A percentile compares a stretch with the other conserved stretches of the same genome.
Conservation (phyloP, 2,797 vertebrate species). For the Periparus ater region DNA sequence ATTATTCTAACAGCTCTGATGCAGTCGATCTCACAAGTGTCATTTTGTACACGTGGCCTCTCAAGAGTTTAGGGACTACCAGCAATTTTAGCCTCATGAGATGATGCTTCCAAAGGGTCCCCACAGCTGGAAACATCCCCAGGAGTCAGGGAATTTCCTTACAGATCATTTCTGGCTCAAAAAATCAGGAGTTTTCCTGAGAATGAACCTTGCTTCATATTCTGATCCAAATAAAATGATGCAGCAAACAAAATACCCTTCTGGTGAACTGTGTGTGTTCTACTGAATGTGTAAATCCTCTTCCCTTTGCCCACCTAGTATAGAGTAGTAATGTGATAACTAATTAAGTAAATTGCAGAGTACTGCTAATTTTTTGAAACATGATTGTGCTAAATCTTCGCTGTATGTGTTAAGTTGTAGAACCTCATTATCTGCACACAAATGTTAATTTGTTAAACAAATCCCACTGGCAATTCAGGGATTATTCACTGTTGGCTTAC, state of each 20-base stretch:
- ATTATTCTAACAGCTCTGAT: neutral
- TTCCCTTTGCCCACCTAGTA: neutral
- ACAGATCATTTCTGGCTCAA: neutral
- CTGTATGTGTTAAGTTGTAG: slow-evolving; percentile 58
- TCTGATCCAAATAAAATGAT: neutral
- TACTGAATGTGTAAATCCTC: neutral
- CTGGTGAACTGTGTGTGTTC: neutral
- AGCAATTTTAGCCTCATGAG: neutral
- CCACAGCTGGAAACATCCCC: neutral
- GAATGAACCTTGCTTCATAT: neutral
- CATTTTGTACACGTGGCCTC: accelerated
- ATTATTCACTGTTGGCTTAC: slow-evolving; percentile 77
- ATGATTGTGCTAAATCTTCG: slow-evolving; percentile 55
- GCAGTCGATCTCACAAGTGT: accelerated
- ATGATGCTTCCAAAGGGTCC: neutral
- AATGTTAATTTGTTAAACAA: slow-evolving; percentile 79
- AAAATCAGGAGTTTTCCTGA: neutral
- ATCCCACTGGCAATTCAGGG: slow-evolving; percentile 66
- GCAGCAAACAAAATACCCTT: neutral
- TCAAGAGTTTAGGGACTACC: neutral
- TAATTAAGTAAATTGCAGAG: slow-evolving; percentile 60
- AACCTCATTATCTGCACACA: slow-evolving; percentile 75
- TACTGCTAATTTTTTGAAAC: slow-evolving; percentile 58
- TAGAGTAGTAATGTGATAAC: slow-evolving; percentile 32
- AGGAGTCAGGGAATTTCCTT: neutral